Base-by-base conservation (phyloP, 2,797 vertebrate genomes). In the Lates japonicus region DNA sequence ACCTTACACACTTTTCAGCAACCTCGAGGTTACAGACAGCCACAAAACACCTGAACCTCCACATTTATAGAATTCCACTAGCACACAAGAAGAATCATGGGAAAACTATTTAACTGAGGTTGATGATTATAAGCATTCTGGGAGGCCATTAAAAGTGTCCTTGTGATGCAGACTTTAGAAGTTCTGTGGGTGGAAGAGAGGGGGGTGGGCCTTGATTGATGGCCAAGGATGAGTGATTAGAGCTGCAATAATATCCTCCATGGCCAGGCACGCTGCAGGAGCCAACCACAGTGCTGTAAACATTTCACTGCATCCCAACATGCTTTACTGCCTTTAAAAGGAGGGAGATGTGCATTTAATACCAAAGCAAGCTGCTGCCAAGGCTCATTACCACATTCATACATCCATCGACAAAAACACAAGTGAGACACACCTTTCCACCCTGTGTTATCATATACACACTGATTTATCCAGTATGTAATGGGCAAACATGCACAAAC, bases 311-410 rank as follows among this genome's bases (percentile, higher is more conserved):
- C 80, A 90, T 81, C 69, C 79, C 75, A 82, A 69, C 80, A 90
- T 91, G 88, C 81, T 93, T 93, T 92, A 93, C 76, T 87, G 81
- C 87, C 85, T 89, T 80, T 88, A 87, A 89, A 86, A 84, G 60
- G 68, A 81, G 58, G 65, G 82, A 77, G 76, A 85, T 88, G 72
- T 80, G 73, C 86, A 83, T 93, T 93, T 92, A 93, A 94, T 93
- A 90, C 80, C 74, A 84, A 86, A 87, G 83, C 73, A 82, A 77
- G 83, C 80, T 80, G 77, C 82, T 85, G 83, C 89, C 58, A 74
- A 87, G 77, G 57, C 82, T 92, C 85, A 93, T 93, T 92, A 93
- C 76, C 70, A 65, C 78, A 69, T 74, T 77, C 76, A 84, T 65
- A 71, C 71, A 77, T 74, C 58, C 31, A 77, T 80, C 78, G 78